Conservation (phyloP, 2,113 vertebrate genomes). For the Epinephelus fuscoguttatus region DNA sequence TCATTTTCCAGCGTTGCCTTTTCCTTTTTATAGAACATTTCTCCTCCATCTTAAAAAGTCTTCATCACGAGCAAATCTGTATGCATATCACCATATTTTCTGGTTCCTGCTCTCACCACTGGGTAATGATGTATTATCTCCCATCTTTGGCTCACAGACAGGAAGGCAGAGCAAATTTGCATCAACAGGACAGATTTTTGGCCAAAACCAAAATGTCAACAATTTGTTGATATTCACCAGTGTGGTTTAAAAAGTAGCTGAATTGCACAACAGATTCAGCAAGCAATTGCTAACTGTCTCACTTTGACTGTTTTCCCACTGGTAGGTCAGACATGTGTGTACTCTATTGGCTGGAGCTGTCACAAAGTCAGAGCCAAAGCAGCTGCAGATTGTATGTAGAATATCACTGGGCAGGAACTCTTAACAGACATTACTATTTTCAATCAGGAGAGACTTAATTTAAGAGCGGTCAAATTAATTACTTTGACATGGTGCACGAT, state of each 20-base stretch:
- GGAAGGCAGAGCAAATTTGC: neutral
- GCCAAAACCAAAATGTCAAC: neutral
- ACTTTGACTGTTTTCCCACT: constrained; percentile 19
- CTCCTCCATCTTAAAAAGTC: neutral
- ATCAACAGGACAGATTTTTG: neutral
- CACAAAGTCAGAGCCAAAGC: constrained; percentile 21
- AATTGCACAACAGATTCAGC: neutral
- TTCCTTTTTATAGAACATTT: neutral
- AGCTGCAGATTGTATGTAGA: constrained; percentile 32
- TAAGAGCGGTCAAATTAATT: too few relatives aligned
- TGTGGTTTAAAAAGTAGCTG: neutral
- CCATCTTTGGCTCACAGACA: neutral
- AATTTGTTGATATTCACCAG: neutral
- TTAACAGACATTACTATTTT: too few relatives aligned
- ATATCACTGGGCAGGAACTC: neutral
- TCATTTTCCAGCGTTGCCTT: neutral
- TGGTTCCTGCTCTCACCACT: too few relatives aligned
- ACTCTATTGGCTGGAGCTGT: constrained; percentile 16
- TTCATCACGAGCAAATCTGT: neutral
- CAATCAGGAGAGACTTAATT: too few relatives aligned
- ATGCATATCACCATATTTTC: neutral
- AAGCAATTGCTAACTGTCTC: neutral
- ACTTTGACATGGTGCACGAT: too few relatives aligned
- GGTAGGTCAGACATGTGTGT: constrained; percentile 16
- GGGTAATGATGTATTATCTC: neutral